These are phyloP conservation scores for Caenorhabditis sp. DNA, from an alignment of 2,888 invertebrate genomes.

Conservation along the genomic window DNA sequence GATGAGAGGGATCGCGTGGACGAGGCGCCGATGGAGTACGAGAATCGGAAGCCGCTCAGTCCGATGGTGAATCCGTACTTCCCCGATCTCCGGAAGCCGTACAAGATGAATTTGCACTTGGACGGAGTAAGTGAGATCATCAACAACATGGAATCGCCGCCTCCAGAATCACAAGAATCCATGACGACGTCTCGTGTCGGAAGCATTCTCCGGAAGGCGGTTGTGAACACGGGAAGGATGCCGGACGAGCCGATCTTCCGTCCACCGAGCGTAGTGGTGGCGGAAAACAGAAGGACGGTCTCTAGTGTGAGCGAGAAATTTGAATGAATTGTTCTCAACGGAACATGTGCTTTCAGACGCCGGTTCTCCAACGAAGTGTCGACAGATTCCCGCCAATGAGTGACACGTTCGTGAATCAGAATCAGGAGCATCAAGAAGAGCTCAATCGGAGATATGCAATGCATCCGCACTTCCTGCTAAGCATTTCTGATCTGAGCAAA, in stretches of 20 bases:
- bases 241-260: not conserved
- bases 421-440: constrained; percentile 30
- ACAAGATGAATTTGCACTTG: constrained; percentile 45
- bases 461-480: constrained; percentile 33
- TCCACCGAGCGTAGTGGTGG: constrained; percentile 1
- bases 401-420: constrained; percentile 23
- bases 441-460: constrained; percentile 27
- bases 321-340: not conserved
- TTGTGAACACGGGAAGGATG: constrained; percentile 28
- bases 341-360: constrained; percentile 20
- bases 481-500: constrained; percentile 13
- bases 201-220: constrained; percentile 40
- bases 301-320: constrained; percentile 26
- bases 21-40: not conserved
- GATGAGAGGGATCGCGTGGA: constrained; percentile 23
- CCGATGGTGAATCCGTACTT: constrained; percentile 34
- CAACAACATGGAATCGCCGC: constrained; percentile 37
- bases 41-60: not conserved
- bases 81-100: constrained; percentile 37
- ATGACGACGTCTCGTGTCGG: constrained; percentile 32
- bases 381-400: constrained; percentile 11
- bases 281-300: constrained; percentile 30
- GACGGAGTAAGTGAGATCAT: constrained; percentile 29
- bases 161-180: constrained; percentile 13
- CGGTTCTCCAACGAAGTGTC: constrained; percentile 16